Base-by-base conservation (phyloP, 1,140 invertebrate species). In the Nasonia vitripennis region DNA sequence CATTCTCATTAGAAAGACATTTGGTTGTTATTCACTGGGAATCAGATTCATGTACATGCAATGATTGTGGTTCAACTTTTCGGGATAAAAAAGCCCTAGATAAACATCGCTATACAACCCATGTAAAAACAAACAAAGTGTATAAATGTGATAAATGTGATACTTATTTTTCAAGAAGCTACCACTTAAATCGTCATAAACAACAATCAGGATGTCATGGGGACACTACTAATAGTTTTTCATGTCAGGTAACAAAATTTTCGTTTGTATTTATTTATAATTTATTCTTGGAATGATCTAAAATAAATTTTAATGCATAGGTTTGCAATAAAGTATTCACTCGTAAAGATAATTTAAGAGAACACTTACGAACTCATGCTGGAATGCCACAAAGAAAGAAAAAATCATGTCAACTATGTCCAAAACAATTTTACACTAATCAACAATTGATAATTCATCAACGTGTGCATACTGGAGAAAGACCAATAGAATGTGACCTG, bases 301-400 rank as follows among this genome's bases (percentile, higher is more conserved):
- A 85, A 51, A 85, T 81, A 80, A 84, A 86, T 23, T 71, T 37
- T 88, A 86, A 86, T 79, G 87, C 78, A n/a, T 90, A 96, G 95
- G 95, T 96, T 34, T 97, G 97, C 88, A 94, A 95, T 20, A 95
- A 96, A 89, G 92, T 94, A 27, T 97, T 97, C 87, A 95, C 95
- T 74, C 94, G 96, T n/a, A 96, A 96, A 88, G 96, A 97, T 90
- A 97, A 97, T 92, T 91, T 97, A 79, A 94, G 96, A 17, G 96
- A 96, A 87, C 97, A 97, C 94, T 92, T 97, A 27, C 94, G 96
- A 83, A 95, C 94, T 70, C 96, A 97, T 90, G 94, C 96, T 48
- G 96, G 96, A 11, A 94, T 95, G 87, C 93, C 94, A 14, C 95
- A 95, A 27, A 94, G 95, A 82, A 95, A 95, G 87, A 96, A 95